Conservation (phyloP, 2,888 invertebrate species). For the Machimus atricapillus region DNA sequence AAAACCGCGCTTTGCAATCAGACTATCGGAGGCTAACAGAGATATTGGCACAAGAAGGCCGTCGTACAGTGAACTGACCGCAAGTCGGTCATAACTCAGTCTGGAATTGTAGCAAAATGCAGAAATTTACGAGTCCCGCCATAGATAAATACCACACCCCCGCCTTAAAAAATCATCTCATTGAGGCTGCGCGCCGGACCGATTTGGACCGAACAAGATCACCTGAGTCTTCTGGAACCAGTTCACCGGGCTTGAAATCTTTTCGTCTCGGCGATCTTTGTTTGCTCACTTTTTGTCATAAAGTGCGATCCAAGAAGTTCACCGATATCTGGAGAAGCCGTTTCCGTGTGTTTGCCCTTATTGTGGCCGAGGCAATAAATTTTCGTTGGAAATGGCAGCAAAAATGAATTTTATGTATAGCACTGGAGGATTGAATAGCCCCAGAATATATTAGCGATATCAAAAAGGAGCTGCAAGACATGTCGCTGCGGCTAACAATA, state of each 20-base stretch:
- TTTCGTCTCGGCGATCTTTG: not conserved
- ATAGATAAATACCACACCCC: constrained; percentile 38
- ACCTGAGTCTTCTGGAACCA: not conserved
- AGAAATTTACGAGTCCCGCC: not conserved
- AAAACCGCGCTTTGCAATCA: not conserved
- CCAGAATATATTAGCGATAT: constrained; percentile 38
- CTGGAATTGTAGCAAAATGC: constrained; percentile 23
- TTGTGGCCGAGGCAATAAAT: constrained; percentile 30
- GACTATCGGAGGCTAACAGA: not conserved
- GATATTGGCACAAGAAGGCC: not conserved
- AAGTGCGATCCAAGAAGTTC: constrained; percentile 19
- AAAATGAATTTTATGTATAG: constrained; percentile 39
- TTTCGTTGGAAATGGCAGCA: constrained; percentile 35
- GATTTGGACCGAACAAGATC: not conserved
- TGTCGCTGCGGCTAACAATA: constrained; percentile 27
- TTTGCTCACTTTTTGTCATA: constrained; percentile 28
- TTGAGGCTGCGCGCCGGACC: not conserved
- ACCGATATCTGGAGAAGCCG: not conserved
- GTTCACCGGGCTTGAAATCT: constrained; percentile 5
- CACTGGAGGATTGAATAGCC: constrained; percentile 36
- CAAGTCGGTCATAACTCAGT: not conserved
- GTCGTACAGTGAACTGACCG: not conserved
- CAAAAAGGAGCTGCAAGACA: constrained; percentile 31
- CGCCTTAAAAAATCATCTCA: constrained; percentile 10
- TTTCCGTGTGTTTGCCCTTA: constrained; percentile 33